Conservation (phyloP, 2,888 invertebrate genomes). For the Scaptomyza polygonia region DNA sequence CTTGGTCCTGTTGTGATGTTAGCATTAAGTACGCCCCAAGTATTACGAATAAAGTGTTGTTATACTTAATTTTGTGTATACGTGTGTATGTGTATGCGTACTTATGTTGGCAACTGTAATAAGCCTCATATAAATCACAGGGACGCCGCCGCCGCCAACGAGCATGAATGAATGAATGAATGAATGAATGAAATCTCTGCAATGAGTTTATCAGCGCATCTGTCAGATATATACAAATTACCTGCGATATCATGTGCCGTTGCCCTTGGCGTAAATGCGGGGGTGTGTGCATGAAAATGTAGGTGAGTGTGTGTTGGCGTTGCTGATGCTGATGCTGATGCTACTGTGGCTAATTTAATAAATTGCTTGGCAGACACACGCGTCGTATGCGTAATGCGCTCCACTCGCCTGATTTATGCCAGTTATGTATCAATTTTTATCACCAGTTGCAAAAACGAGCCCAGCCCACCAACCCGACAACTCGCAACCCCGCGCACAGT, state of each 20-base stretch:
- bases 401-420: slow-evolving; percentile 80
- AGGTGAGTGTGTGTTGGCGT: slow-evolving; percentile 2
- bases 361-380: slow-evolving; percentile 66
- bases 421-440: slow-evolving; percentile 84
- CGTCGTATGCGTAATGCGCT: slow-evolving; percentile 67
- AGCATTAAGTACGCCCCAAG: slow-evolving; percentile 72
- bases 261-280: slow-evolving; percentile 29
- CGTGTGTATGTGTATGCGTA: slow-evolving; percentile 13
- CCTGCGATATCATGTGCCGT: slow-evolving; percentile 63
- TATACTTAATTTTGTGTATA: slow-evolving; percentile 38
- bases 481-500: neutral
- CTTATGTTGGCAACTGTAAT: slow-evolving; percentile 57
- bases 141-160: slow-evolving; percentile 2
- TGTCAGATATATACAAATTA: slow-evolving; percentile 83
- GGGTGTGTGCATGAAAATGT: slow-evolving; percentile 6
- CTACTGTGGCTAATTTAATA: slow-evolving; percentile 80
- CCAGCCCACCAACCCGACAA: slow-evolving; percentile 1
- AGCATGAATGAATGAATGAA: slow-evolving; percentile 12
- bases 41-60: slow-evolving; percentile 76
- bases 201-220: slow-evolving; percentile 81
- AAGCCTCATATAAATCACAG: slow-evolving; percentile 69
- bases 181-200: slow-evolving; percentile 71
- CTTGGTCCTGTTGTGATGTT: slow-evolving; percentile 63
- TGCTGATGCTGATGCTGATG: slow-evolving; percentile 56
- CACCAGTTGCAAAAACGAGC: slow-evolving; percentile 77